These are phyloP conservation scores for Tragelaphus strepsiceros DNA, from an alignment of 2,113 vertebrate genomes.

Conservation along the genomic window DNA sequence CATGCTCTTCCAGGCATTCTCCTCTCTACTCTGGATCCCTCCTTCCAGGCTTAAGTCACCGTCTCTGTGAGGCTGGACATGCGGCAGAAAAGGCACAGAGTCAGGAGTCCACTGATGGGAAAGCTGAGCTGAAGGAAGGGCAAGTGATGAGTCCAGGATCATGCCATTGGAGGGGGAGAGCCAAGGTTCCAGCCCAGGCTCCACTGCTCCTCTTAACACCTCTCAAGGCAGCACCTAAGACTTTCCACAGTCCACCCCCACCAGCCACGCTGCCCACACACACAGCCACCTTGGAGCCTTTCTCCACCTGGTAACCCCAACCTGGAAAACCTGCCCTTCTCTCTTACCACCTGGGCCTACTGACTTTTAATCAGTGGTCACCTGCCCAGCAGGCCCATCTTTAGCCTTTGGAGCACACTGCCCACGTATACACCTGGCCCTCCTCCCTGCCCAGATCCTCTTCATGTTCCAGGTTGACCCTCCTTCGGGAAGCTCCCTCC, in stretches of 20 bases:
- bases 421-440: background rate
- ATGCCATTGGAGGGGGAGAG: rapidly evolving
- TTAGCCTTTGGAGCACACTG: background rate
- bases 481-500: background rate
- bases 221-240: background rate
- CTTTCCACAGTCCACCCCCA: background rate
- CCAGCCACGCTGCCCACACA: too few relatives aligned
- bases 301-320: background rate
- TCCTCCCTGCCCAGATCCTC: background rate
- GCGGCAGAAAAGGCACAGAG: background rate
- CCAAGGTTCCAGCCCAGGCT: background rate
- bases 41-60: background rate
- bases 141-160: background rate
- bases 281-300: background rate
- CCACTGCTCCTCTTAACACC: rapidly evolving
- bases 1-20: background rate
- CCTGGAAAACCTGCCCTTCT: background rate
- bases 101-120: background rate
- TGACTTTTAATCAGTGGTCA: background rate
- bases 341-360: background rate
- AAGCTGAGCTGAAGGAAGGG: background rate
- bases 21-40: background rate
- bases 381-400: background rate
- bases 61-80: background rate
- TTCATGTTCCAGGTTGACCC: background rate